Base-by-base conservation (phyloP, 1,140 invertebrate species). In the Pachypeltis micranthus region DNA sequence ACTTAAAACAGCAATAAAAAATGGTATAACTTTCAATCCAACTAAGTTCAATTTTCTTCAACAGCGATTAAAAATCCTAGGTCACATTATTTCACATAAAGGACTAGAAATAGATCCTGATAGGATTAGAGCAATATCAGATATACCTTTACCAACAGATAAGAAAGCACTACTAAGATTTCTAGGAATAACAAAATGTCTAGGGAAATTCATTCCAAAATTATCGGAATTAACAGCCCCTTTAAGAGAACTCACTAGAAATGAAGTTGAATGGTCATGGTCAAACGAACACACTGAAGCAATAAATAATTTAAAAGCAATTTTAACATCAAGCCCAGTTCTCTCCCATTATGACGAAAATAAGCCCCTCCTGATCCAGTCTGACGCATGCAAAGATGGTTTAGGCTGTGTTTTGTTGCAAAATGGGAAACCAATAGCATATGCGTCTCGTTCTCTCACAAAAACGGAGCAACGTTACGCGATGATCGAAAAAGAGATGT, bases 41-140 rank as follows among this genome's bases (percentile, higher is more conserved):
- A 64, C 71, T 72, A n/a, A 72, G 70, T 60, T 67, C 77, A 31
- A 75, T 76, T 68, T 66, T 63, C 39, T 67, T 69, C 14, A 78
- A 77, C 68, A 71, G 73, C 67, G 69, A 56, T 65, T 76, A 10
- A 71, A 67, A 29, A 76, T 72, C 67, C 64, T 78, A 31, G 76
- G 74, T 12, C 67, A 70, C 54, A 64, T 68, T 44, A 65, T 73
- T 57, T 64, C 67, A 55, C 58, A 57, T 61, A 58, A 71, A 19
- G 74, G 74, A 12, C 67, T 78, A 2, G 69, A 67, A 63, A 65
- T 72, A 7, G 72, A 76, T 60, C 67, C 67, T 4, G 67, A 70
- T 4, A 74, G 75, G 61, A 63, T 76, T 1, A 63, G 66, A 4
- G 74, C 73, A 24, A 74, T 78, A 7, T 44, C 67, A 58, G 67